Evolutionary conservation across 2,113 vertebrate genomes (phyloP), one percentile per base, ranked within the genome.

Genomic region (Cygnus atratus): DNA sequence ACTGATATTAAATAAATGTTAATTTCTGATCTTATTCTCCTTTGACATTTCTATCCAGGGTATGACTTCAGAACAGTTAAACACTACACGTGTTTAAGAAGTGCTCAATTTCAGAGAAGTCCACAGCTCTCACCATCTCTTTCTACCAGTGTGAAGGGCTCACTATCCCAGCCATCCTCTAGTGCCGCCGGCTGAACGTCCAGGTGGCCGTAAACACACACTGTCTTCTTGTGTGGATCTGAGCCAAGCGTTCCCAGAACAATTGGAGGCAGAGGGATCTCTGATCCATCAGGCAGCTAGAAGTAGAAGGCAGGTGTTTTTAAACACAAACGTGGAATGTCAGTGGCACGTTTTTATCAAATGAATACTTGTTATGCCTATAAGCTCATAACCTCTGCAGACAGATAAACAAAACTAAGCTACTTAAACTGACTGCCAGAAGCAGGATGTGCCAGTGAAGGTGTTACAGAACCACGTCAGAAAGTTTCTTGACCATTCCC

Each of bases 141-240:
- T 94, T 99, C 99, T 72, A 98, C 98, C 97, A 99, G 79, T 2
- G 98, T 99, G 96, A 99, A 99, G 57, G 99, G 99, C 65, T 99
- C 99, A 0, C 99, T 99, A 55, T 99, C 99, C 99, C 99, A 99
- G 80, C 99, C 99, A 0, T 99, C 99, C 7, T 98, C 96, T 12
- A 99, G 85, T 19, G 93, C 96, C 1, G 99, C 99, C 8, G 99
- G 99, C 91, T 99, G 99, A 59, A 99, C 99, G 22, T 99, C 99
- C 73, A 99, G 97, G 77, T 99, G 99, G 13, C 99, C 99, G 0
- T 99, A 99, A 3, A 99, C 97, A 67, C 99, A 99, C 52, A 99
- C 98, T 0, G 98, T 99, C 94, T 99, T 99, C 97, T 99, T 99
- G 61, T 5, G 11, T 1, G 99, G 98, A 96, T 99, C 98, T 1